Evolutionary conservation across 2,888 invertebrate species (phyloP).

Genomic region (Mesopsocus fuscifrons): DNA sequence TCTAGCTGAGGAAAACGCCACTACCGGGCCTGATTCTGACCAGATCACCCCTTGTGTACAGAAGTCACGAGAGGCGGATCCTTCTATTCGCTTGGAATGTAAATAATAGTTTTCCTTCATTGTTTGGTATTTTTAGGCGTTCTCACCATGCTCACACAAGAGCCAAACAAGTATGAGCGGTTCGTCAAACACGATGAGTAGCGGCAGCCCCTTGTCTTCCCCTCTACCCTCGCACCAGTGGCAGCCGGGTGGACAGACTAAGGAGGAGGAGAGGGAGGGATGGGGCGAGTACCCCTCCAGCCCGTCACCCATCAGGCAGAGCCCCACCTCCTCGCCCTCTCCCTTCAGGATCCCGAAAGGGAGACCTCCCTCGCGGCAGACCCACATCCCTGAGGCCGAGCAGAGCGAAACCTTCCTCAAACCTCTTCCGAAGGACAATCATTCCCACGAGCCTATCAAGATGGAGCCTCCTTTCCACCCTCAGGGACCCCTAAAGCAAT

Average conservation of each 20-base stretch:
- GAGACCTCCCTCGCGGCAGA: constrained; percentile 38
- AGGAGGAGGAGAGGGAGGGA: neutral
- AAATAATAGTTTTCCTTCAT: too few species aligned
- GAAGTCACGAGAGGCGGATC: too few species aligned
- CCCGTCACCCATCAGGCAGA: constrained; percentile 13
- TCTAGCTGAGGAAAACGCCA: too few species aligned
- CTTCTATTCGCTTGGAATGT: too few species aligned
- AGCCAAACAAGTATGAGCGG: neutral
- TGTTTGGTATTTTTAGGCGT: constrained; percentile 1
- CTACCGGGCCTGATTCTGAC: too few species aligned
- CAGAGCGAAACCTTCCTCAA: constrained; percentile 34
- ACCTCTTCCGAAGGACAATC: constrained; percentile 34
- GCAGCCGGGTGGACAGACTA: neutral
- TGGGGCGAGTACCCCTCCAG: constrained; percentile 15
- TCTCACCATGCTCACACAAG: neutral
- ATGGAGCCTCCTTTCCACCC: neutral
- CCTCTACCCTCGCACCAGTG: neutral
- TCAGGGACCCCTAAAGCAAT: constrained; percentile 27
- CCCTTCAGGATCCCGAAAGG: constrained; percentile 44
- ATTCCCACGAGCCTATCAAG: neutral
- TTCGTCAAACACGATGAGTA: neutral
- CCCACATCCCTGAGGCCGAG: constrained; percentile 24
- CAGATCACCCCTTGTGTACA: too few species aligned
- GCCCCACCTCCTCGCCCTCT: constrained; percentile 22
- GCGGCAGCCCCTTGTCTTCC: constrained; percentile 5